phyloP scores from a whole-genome alignment of 1,140 invertebrate species.

The Rhysida immarginata region DNA sequence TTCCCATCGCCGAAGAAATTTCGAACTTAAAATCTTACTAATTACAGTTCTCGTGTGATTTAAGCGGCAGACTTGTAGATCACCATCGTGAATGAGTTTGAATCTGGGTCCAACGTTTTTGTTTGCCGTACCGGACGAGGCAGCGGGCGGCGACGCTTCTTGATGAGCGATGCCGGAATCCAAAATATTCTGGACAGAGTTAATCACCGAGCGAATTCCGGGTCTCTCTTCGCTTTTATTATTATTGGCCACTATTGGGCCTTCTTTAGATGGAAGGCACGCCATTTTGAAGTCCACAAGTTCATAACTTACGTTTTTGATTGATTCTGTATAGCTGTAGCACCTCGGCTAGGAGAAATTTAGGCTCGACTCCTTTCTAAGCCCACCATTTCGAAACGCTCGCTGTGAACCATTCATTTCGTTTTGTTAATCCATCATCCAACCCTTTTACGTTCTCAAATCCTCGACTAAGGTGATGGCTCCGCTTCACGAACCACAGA shows the following conservation, averaged over 20 bases:
- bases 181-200: background rate
- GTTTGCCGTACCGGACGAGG: background rate
- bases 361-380: too few relatives aligned
- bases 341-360: too few relatives aligned
- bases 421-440: too few relatives aligned
- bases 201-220: slow-evolving; percentile 7
- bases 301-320: too few relatives aligned
- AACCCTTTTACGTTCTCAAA: too few relatives aligned
- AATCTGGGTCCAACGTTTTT: slow-evolving; percentile 42
- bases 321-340: too few relatives aligned
- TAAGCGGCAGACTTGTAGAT: slow-evolving; percentile 58
- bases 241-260: background rate
- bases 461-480: too few relatives aligned
- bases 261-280: too few relatives aligned
- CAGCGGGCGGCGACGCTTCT: background rate
- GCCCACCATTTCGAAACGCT: too few relatives aligned
- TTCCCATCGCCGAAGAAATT: slow-evolving; percentile 64
- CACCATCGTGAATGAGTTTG: slow-evolving; percentile 57
- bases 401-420: too few relatives aligned
- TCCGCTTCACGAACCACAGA: too few relatives aligned
- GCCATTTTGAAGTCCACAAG: background rate
- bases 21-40: slow-evolving; percentile 63
- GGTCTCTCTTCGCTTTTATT: slow-evolving; percentile 2
- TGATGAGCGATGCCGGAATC: background rate
- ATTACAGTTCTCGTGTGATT: slow-evolving; percentile 64